phyloP scores from a whole-genome alignment of 2,888 invertebrate species.

The Coremacera marginata region DNA sequence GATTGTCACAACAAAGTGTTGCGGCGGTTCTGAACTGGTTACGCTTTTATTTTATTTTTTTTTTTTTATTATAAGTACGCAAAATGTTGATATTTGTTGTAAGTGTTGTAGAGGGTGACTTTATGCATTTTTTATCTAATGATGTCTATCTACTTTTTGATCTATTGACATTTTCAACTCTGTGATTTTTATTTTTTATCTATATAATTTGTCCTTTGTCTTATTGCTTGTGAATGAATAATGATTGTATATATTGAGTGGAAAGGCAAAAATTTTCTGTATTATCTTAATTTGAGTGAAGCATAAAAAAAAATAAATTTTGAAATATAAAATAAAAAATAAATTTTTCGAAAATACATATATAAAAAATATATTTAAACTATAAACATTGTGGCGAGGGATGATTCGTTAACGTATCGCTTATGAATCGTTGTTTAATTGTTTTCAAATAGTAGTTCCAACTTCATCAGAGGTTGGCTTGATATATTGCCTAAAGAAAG shows the following conservation, averaged over 20 bases:
- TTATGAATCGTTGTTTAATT: too few relatives aligned
- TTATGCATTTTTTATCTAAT: neutral
- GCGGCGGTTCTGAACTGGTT: conserved; percentile 9
- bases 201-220: neutral
- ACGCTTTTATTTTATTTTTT: neutral
- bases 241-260: neutral
- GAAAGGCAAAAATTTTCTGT: too few relatives aligned
- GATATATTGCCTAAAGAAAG: too few relatives aligned
- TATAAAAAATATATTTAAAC: too few relatives aligned
- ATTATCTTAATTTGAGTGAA: too few relatives aligned
- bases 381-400: too few relatives aligned
- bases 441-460: too few relatives aligned
- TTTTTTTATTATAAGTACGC: neutral
- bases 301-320: too few relatives aligned
- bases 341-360: too few relatives aligned
- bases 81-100: conserved; percentile 20
- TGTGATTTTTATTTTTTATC: neutral
- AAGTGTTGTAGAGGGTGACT: neutral
- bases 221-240: neutral
- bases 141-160: conserved; percentile 11
- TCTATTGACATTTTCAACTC: conserved; percentile 12
- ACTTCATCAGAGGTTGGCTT: too few relatives aligned
- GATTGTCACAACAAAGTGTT: conserved; percentile 39
- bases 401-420: too few relatives aligned
- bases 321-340: too few relatives aligned